Evolutionary conservation across 2,888 invertebrate species (phyloP).

Genomic region (Uropetala carovei): DNA sequence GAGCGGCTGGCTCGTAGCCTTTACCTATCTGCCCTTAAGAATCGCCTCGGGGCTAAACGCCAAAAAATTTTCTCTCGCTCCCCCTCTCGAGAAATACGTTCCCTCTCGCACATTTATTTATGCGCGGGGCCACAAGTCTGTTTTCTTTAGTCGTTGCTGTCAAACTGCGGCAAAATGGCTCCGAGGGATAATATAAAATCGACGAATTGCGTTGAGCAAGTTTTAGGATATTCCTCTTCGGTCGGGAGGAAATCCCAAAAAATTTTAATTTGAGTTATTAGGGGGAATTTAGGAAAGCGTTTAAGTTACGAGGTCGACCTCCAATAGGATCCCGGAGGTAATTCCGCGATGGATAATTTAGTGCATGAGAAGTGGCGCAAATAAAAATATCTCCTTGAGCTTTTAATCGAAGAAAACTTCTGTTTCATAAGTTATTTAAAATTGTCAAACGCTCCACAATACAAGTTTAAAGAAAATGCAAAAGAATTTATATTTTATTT

Average conservation of each 20-base stretch:
- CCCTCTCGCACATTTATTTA: slow-evolving; percentile 53
- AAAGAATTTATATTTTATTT: no score
- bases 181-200: slow-evolving; percentile 39
- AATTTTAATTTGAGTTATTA: no score
- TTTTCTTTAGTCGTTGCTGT: slow-evolving; percentile 56
- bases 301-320: no score
- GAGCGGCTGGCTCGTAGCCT: slow-evolving; percentile 35
- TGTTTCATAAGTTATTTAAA: no score
- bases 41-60: slow-evolving; percentile 59
- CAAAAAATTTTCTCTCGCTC: slow-evolving; percentile 31
- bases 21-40: slow-evolving; percentile 45
- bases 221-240: background rate
- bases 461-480: no score
- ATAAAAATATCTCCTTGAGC: no score
- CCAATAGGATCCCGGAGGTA: no score
- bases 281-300: no score
- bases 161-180: slow-evolving; percentile 13
- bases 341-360: no score
- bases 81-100: background rate
- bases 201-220: slow-evolving; percentile 26
- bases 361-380: no score
- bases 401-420: no score
- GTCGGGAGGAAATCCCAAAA: background rate
- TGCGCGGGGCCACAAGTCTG: slow-evolving; percentile 41
- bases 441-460: no score